phyloP scores from a whole-genome alignment of 2,888 invertebrate genomes.

The Polymixis lichenea region DNA sequence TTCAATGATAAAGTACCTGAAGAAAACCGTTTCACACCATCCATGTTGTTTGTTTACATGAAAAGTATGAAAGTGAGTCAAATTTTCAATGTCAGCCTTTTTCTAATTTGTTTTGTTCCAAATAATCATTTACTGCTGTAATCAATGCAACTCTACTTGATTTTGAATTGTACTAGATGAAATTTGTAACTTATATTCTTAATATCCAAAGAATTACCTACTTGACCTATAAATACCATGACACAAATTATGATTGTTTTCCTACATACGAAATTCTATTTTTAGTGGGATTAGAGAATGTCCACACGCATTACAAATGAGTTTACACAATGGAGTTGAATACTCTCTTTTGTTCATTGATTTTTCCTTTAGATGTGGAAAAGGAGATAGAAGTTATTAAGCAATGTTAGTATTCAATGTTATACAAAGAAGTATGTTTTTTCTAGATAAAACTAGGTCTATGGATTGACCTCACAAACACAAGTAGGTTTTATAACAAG shows the following conservation, averaged over 20 bases:
- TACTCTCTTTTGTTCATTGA: conserved; percentile 4
- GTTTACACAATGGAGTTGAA: conserved; percentile 14
- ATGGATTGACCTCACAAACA: conserved; percentile 99
- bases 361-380: neutral
- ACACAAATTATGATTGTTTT: conserved; percentile 48
- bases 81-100: conserved; percentile 36
- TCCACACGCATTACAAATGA: conserved; percentile 34
- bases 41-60: conserved; percentile 96
- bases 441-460: conserved; percentile 96
- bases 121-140: neutral
- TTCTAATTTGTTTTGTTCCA: conserved; percentile 25
- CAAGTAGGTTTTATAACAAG: conserved; percentile 97
- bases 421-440: conserved; percentile 11
- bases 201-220: neutral
- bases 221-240: conserved; percentile 34
- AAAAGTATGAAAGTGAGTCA: conserved; percentile 93
- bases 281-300: conserved; percentile 40
- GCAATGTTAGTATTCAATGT: neutral
- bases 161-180: neutral
- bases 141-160: neutral
- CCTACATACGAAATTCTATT: conserved; percentile 64
- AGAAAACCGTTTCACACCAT: conserved; percentile 95
- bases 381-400: neutral
- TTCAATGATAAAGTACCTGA: conserved; percentile 97
- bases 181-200: neutral